Percentiles rank a stretch among this genome's conserved stretches.
These are phyloP conservation scores for Melanophora roralis DNA, from an alignment of 2,888 invertebrate genomes.

Conservation along the genomic window DNA sequence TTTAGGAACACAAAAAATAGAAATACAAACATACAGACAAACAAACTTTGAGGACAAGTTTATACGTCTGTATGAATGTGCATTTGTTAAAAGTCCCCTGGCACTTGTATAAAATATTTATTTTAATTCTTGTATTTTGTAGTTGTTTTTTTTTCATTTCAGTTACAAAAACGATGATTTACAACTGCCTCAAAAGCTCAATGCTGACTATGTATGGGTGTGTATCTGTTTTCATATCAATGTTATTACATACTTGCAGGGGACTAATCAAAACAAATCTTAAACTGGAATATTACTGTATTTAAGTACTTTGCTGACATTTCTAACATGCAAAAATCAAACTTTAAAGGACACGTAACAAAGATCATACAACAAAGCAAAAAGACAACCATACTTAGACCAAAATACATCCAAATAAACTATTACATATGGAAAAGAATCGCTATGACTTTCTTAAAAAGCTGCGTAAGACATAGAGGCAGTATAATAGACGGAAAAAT, in stretches of 20 bases:
- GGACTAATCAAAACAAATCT: no score
- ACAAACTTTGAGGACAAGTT: no score
- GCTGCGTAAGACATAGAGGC: not conserved
- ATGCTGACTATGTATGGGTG: no score
- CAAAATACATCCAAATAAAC: not conserved
- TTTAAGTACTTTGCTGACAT: constrained; percentile 40
- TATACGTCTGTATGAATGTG: not conserved
- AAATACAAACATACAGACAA: not conserved
- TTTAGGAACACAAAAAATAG: no score
- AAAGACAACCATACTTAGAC: no score
- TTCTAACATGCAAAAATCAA: constrained; percentile 31
- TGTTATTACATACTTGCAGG: no score
- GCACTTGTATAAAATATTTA: not conserved
- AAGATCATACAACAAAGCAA: constrained; percentile 42
- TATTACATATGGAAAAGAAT: not conserved
- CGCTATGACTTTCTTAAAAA: not conserved
- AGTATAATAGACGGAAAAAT: not conserved
- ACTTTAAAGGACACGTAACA: constrained; percentile 27
- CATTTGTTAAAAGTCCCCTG: not conserved
- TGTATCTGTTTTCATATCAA: no score
- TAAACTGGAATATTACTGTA: not conserved
- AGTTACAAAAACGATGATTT: constrained; percentile 22
- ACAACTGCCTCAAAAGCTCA: constrained; percentile 1
- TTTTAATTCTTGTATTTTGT: constrained; percentile 11
- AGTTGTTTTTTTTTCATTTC: not conserved